Base-by-base conservation (phyloP, 2,797 vertebrate genomes). In the Sphenodon punctatus region DNA sequence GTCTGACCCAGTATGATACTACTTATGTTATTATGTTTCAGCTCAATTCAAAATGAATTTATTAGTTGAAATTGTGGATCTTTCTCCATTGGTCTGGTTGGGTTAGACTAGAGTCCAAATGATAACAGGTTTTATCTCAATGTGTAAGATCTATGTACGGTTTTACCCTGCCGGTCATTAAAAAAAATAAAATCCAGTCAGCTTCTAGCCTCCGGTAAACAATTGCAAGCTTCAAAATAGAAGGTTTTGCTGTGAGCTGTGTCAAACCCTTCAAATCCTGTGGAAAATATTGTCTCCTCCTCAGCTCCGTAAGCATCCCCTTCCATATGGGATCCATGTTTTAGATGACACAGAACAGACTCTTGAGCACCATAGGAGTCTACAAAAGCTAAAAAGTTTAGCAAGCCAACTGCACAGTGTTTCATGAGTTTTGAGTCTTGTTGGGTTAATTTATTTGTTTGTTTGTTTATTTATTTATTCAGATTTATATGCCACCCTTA, bases 291-390 rank as follows among this genome's bases (percentile, higher is more conserved):
- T 11, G 13, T 39, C 14, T 22, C 30, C 49, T 55, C 20, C 5
- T 10, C 17, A 68, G 38, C 10, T 41, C 22, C 19, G 34, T 16
- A 17, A 19, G 7, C 20, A 49, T 34, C 34, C 3, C 1, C 41
- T 58, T 27, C 39, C 70, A 39, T 15, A 39, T 12, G 10, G 12
- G 25, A 20, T 25, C 30, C 45, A 10, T 1, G 39, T 16, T 53
- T 1, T n/a, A n/a, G n/a, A n/a, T n/a, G n/a, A n/a, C n/a, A n/a
- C 27, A 17, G 6, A 68, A 5, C 14, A 20, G 41, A 8, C 27
- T 15, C n/a, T 53, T 15, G 27, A 16, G n/a, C n/a, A 53, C 10
- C 0, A 0, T 38, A 36, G 38, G 0, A 0, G 1, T 66, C 55
- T 78, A 38, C 9, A 32, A 15, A 0, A 1, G 76, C 0, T 0